Evolutionary conservation across 2,797 vertebrate genomes (phyloP), one percentile per base, ranked within the genome.

Genomic region (Dryobates pubescens): DNA sequence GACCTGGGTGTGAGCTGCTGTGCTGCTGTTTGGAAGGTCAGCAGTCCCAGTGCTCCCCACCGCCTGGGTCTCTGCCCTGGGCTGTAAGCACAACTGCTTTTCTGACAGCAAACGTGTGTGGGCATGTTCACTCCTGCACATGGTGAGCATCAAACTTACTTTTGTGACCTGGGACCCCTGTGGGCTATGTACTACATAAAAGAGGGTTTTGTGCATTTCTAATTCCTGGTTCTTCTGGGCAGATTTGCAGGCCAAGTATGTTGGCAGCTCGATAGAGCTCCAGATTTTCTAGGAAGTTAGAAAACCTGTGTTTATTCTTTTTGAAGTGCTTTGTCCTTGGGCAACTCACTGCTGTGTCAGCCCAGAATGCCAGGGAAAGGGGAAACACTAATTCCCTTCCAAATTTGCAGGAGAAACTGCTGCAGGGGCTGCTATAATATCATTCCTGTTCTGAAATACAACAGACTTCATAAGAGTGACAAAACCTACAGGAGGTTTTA

Each of bases 401-500:
- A 34, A 56, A 54, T 61, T 26, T 82, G 15, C 36, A 45, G 57
- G n/a, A 79, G 29, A 47, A 86, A 84, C 56, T 76, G 67, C 73
- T 88, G 57, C 70, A 76, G 74, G 15, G 61, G 22, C 68, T 95
- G 64, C 64, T 88, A 7, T 47, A 53, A 27, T 87, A 70, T 38
- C 56, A 9, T 70, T 81, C 49, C 61, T 87, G 34, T n/a, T 79
- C 76, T 73, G 86, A 85, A 92, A 41, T 73, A 67, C 59, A 72
- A 17, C 26, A 67, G 22, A 61, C 64, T 86, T 92, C 41, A 14
- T 83, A 79, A 84, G 27, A 38, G 82, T 19, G 43, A 17, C 57
- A 77, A 85, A 93, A 88, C 77, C 86, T 94, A 36, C 82, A 76
- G 90, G 74, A 29, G 70, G 54, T 57, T 83, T 82, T 90, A 90